These are phyloP conservation scores for Nyctereutes procyonoides DNA, from an alignment of 2,113 vertebrate species.

Conservation along the genomic window DNA sequence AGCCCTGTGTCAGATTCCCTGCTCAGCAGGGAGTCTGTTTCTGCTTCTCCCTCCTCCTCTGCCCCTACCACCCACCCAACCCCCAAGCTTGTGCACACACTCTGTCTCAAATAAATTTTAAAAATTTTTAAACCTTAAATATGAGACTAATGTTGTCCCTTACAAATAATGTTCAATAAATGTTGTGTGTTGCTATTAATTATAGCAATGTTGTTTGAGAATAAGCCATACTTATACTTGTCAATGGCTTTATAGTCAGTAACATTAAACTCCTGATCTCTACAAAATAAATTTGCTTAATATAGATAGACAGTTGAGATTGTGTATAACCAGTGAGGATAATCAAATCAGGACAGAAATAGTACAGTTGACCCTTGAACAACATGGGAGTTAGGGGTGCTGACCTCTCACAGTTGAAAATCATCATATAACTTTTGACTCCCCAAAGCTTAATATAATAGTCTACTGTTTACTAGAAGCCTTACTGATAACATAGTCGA, in stretches of 20 bases:
- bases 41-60: neutral
- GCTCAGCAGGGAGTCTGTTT: too few species aligned
- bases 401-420: neutral
- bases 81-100: too few species aligned
- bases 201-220: slow-evolving; percentile 41
- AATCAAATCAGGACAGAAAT: neutral
- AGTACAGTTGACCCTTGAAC: neutral
- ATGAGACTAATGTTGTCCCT: neutral
- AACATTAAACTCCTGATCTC: neutral
- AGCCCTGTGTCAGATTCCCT: neutral
- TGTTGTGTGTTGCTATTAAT: slow-evolving; percentile 32
- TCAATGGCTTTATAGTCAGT: slow-evolving; percentile 37
- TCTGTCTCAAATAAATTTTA: neutral
- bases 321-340: neutral
- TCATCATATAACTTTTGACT: neutral
- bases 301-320: neutral
- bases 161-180: slow-evolving; percentile 3
- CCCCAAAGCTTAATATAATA: neutral
- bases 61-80: too few species aligned
- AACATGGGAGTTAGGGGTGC: neutral
- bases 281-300: neutral
- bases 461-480: neutral
- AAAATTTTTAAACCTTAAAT: neutral
- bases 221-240: neutral
- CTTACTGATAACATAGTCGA: neutral